Evolutionary conservation across 2,797 vertebrate species (phyloP).

Genomic region (Huso huso): DNA sequence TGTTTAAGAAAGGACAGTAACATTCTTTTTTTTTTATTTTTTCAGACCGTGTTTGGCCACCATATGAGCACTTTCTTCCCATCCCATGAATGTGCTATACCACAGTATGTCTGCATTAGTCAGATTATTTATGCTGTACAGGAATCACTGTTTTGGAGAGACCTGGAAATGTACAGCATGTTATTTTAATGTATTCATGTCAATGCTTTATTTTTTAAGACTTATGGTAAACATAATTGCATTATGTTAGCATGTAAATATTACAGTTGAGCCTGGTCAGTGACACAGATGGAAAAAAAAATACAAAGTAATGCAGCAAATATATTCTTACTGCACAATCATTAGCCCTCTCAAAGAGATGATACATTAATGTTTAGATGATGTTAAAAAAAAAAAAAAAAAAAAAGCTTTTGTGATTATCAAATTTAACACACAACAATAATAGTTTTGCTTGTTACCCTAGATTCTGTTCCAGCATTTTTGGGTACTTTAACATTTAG

Average conservation of each 20-base stretch:
- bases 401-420: no score
- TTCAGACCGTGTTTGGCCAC: conserved; percentile 23
- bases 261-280: background rate
- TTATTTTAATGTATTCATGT: background rate
- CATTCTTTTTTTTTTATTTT: conserved; percentile 15
- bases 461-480: no score
- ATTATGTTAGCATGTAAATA: background rate
- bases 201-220: background rate
- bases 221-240: background rate
- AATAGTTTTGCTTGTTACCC: no score
- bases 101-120: background rate
- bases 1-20: background rate
- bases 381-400: no score
- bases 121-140: conserved; percentile 8
- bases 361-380: no score
- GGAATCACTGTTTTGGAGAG: background rate
- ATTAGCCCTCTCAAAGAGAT: no score
- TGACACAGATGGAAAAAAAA: no score
- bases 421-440: no score
- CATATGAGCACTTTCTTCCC: conserved; percentile 5
- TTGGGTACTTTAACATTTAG: no score
- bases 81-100: background rate
- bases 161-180: background rate
- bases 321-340: no score
- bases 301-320: no score